A percentile compares a stretch with the other conserved stretches of the same genome.
phyloP scores from a whole-genome alignment of 2,797 vertebrate genomes.

The Crax fasciolata region DNA sequence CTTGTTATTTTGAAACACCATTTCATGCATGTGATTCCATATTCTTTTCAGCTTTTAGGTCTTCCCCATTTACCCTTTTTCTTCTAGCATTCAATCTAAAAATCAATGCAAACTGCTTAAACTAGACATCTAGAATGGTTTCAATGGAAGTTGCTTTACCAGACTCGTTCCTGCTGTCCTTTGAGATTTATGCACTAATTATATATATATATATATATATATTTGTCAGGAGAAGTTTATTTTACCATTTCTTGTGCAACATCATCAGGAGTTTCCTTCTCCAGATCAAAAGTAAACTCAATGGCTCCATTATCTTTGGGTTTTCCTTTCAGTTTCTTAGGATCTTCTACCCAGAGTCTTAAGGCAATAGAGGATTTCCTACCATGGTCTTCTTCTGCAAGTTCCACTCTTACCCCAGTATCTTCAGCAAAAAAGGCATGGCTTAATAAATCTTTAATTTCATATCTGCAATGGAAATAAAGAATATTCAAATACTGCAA shows the following conservation, averaged over 20 bases:
- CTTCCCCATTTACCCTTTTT: rapidly evolving
- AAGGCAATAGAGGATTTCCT: constrained; percentile 95
- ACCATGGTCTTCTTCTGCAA: constrained; percentile 97
- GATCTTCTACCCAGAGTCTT: constrained; percentile 98
- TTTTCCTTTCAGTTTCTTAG: constrained; percentile 97
- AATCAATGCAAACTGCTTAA: neutral
- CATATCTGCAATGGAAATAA: constrained; percentile 86
- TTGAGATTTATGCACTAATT: constrained; percentile 37
- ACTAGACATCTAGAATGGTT: neutral
- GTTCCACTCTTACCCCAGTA: constrained; percentile 97
- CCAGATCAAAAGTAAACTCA: constrained; percentile 96
- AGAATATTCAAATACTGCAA: constrained; percentile 26
- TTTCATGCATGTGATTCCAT: neutral
- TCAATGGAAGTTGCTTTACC: constrained; percentile 28
- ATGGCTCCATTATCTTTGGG: constrained; percentile 99
- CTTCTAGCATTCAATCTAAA: neutral
- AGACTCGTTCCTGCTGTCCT: neutral
- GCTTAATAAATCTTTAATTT: constrained; percentile 97
- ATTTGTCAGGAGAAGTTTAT: constrained; percentile 62
- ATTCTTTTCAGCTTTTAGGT: neutral
- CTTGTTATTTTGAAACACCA: neutral
- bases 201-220: neutral
- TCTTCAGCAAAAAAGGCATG: constrained; percentile 99
- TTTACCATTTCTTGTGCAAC: constrained; percentile 99
- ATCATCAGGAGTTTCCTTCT: constrained; percentile 95